Percentiles rank a stretch among this genome's conserved stretches.
These are phyloP conservation scores for Alouatta palliata DNA, from an alignment of 2,113 vertebrate species.

Conservation along the genomic window DNA sequence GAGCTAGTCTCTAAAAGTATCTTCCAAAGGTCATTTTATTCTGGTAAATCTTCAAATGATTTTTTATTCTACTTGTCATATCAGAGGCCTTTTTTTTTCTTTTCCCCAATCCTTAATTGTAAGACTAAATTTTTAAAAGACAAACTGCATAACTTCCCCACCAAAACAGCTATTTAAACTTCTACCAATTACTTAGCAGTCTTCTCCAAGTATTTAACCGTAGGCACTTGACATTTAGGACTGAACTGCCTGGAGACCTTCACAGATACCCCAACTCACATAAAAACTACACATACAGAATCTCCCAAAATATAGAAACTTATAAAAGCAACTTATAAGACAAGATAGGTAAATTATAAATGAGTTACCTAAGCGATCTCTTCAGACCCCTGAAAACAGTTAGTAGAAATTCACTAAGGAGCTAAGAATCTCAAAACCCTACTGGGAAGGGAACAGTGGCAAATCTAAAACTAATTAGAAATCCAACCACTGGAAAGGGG, in stretches of 20 bases:
- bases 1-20: constrained; percentile 21
- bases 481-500: neutral
- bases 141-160: constrained; percentile 39
- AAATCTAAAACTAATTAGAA: neutral
- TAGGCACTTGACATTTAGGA: neutral
- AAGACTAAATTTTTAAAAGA: constrained; percentile 26
- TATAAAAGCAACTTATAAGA: neutral
- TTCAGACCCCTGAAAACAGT: neutral
- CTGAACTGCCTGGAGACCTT: neutral
- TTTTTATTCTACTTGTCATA: constrained; percentile 22
- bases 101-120: neutral
- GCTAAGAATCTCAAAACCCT: neutral
- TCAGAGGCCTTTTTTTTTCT: neutral
- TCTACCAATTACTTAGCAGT: neutral
- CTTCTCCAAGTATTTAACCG: neutral
- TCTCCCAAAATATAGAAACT: neutral
- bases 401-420: neutral
- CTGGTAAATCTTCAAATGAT: neutral
- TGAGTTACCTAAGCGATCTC: neutral
- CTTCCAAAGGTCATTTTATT: constrained; percentile 37
- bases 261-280: neutral
- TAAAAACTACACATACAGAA: neutral
- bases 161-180: constrained; percentile 44
- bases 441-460: neutral
- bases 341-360: neutral